These are phyloP conservation scores for Orestias chungarensis DNA, from an alignment of 2,797 vertebrate genomes.

Conservation along the genomic window DNA sequence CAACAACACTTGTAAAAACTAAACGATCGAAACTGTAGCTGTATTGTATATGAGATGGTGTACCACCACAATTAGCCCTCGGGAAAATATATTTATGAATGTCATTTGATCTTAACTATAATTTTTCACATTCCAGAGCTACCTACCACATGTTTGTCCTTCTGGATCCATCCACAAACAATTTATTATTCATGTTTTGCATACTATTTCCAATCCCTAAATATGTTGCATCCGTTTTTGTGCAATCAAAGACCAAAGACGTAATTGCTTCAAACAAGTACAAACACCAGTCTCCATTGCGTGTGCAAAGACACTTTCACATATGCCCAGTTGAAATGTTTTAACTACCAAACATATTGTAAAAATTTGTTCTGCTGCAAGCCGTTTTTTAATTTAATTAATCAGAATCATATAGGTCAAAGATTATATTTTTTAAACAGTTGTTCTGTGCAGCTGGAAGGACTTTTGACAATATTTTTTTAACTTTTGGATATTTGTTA, in stretches of 20 bases:
- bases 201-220: neutral
- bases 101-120: neutral
- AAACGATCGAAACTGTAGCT: neutral
- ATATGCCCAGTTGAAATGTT: neutral
- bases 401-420: no score
- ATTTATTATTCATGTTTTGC: neutral
- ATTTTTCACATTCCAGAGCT: neutral
- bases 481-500: no score
- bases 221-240: neutral
- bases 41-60: conserved; percentile 11
- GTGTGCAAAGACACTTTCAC: neutral
- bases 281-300: neutral
- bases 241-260: neutral
- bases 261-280: neutral
- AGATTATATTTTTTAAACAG: no score
- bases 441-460: no score
- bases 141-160: neutral
- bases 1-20: neutral
- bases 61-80: neutral
- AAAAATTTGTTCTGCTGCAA: no score
- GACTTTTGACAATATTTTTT: no score
- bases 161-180: neutral
- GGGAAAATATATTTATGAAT: conserved; percentile 5
- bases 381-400: no score
- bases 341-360: neutral